These are phyloP conservation scores for Sula dactylatra DNA, from an alignment of 2,113 vertebrate species.

Conservation along the genomic window DNA sequence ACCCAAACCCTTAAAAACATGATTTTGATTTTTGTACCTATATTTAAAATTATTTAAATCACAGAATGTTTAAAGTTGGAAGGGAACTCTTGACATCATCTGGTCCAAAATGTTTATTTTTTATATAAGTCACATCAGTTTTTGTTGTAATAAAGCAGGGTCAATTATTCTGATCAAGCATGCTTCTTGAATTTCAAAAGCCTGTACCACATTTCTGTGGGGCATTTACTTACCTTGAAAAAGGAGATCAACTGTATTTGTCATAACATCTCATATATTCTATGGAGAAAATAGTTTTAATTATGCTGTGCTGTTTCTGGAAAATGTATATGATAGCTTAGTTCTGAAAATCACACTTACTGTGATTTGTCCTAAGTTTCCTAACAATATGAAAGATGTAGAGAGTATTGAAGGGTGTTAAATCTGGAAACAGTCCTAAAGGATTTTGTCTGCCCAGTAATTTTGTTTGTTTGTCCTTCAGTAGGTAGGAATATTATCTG, in stretches of 20 bases:
- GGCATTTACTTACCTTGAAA: neutral
- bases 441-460: neutral
- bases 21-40: rapidly evolving
- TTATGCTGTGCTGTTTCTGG: conserved; percentile 32
- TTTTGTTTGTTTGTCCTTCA: neutral
- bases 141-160: neutral
- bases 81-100: neutral
- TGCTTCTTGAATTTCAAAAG: neutral
- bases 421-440: neutral
- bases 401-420: conserved; percentile 6
- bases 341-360: conserved; percentile 32
- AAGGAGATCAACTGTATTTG: neutral
- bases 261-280: conserved; percentile 16
- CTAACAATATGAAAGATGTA: neutral
- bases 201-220: neutral
- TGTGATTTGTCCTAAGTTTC: conserved; percentile 31
- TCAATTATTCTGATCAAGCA: neutral
- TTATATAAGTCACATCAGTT: neutral
- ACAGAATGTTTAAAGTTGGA: neutral
- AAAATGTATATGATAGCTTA: neutral
- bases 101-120: neutral
- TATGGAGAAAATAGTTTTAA: conserved; percentile 33
- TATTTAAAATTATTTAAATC: neutral
- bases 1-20: rapidly evolving
- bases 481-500: neutral